phyloP scores from a whole-genome alignment of 2,797 vertebrate genomes.

The Cottoperca gobio region DNA sequence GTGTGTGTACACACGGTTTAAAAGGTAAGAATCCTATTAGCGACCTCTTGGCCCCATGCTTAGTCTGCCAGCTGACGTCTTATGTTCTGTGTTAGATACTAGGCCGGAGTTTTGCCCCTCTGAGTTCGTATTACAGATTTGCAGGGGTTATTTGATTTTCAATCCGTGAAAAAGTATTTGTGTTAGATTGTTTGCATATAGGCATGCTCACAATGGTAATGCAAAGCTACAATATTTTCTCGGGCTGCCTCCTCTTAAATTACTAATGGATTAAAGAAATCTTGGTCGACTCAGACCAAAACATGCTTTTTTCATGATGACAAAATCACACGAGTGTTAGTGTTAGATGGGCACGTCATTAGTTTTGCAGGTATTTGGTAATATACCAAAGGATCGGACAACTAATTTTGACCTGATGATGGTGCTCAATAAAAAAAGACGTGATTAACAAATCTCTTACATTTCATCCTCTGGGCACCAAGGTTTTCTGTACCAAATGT shows the following conservation, averaged over 20 bases:
- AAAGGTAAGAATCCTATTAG: constrained; percentile 71
- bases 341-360: no score
- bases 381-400: not conserved
- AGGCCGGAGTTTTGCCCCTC: not conserved
- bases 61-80: constrained; percentile 37
- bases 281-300: no score
- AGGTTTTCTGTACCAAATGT: not conserved
- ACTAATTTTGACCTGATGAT: not conserved
- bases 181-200: not conserved
- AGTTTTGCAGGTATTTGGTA: no score
- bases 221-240: no score
- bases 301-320: no score
- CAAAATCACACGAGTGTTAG: no score
- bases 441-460: not conserved
- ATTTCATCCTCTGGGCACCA: not conserved
- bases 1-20: constrained; percentile 19
- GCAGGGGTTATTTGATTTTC: constrained; percentile 1
- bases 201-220: no score
- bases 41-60: constrained; percentile 39
- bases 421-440: not conserved
- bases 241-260: no score
- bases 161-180: not conserved
- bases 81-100: not conserved
- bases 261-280: no score
- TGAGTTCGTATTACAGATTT: not conserved